Evolutionary conservation across 1,140 invertebrate genomes (phyloP).

Genomic region (Megalopta genalis): DNA sequence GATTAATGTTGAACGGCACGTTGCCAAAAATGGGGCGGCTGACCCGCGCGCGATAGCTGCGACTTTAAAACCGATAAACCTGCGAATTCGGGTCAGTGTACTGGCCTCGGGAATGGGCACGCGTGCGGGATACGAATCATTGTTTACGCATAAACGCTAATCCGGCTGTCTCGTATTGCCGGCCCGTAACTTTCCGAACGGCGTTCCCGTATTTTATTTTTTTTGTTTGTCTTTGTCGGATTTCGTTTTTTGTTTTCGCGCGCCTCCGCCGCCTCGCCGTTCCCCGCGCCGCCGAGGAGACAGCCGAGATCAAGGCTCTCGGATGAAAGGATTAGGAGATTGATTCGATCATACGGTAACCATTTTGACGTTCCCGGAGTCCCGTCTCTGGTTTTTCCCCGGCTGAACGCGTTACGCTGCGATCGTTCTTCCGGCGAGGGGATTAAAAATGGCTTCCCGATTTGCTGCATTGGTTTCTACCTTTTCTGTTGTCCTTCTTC

Average conservation of each 20-base stretch:
- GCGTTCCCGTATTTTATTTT: background rate
- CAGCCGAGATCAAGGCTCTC: background rate
- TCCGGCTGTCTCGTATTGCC: constrained; percentile 3
- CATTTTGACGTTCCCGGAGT: background rate
- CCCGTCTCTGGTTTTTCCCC: background rate
- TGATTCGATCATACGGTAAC: constrained; percentile 3
- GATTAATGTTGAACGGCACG: constrained; percentile 72
- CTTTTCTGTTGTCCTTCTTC: no score
- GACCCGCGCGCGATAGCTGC: constrained; percentile 58
- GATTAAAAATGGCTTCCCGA: no score
- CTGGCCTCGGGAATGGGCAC: background rate
- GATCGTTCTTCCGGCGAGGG: no score
- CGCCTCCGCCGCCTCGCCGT: no score
- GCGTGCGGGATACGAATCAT: constrained; percentile 14
- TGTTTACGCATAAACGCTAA: constrained; percentile 30
- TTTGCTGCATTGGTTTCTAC: no score
- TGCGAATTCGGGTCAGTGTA: constrained; percentile 4
- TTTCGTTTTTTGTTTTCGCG: no score
- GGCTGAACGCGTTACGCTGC: no score
- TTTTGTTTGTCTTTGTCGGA: no score
- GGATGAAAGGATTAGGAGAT: constrained; percentile 16
- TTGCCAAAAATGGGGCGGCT: constrained; percentile 71
- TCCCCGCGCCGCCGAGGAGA: background rate
- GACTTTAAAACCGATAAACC: constrained; percentile 31
- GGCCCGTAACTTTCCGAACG: background rate